Conservation (phyloP, 2,113 vertebrate genomes). For the Atrichornis clamosus region DNA sequence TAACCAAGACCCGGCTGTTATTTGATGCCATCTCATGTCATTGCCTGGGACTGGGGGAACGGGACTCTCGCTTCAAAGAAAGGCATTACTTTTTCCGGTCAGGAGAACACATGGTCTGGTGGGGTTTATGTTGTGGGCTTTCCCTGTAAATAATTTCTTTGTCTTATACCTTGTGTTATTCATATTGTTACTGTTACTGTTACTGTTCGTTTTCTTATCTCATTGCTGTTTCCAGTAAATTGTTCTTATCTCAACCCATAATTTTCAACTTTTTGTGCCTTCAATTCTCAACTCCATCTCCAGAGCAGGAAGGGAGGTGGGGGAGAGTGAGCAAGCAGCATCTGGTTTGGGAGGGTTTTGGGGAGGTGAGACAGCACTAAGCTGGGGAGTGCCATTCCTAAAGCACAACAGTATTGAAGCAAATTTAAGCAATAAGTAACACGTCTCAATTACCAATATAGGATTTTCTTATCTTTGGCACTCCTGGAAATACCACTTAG, state of each 20-base stretch:
- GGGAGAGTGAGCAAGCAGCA: background rate
- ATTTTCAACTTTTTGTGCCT: background rate
- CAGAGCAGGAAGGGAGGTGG: background rate
- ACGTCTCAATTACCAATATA: background rate
- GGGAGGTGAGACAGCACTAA: background rate
- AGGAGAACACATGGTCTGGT: background rate
- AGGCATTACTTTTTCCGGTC: background rate
- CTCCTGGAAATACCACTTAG: background rate
- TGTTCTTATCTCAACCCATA: background rate
- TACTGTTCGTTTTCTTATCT: background rate
- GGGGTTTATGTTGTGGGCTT: background rate
- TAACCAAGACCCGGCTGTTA: background rate
- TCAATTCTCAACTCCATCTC: background rate
- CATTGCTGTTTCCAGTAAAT: background rate
- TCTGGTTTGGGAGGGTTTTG: background rate
- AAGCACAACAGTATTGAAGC: background rate
- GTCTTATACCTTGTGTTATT: background rate
- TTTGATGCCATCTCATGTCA: fast-evolving
- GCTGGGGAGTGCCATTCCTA: background rate
- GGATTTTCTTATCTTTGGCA: background rate
- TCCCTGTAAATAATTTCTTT: background rate
- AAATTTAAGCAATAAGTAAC: background rate
- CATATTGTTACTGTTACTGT: background rate
- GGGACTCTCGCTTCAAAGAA: background rate
- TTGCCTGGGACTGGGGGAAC: background rate